Conservation (phyloP, 1,140 invertebrate species). For the Archegozetes longisetosus region DNA sequence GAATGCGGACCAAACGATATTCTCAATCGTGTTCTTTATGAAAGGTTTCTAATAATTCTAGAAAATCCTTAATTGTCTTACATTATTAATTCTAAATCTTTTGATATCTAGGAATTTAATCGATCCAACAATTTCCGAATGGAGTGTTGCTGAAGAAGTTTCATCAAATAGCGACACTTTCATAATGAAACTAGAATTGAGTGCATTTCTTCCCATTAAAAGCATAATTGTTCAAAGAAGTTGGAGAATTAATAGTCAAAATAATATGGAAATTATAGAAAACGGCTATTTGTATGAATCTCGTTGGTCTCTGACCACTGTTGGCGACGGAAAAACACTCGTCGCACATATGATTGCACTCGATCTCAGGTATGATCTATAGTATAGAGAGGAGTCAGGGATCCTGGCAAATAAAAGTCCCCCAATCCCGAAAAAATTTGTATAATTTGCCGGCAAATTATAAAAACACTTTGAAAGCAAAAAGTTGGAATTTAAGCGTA, state of each 20-base stretch:
- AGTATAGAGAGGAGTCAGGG: no score
- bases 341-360: conserved; percentile 3
- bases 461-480: no score
- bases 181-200: conserved; percentile 5
- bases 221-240: conserved; percentile 9
- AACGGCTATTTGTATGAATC: conserved; percentile 5
- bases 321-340: conserved; percentile 11
- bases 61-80: neutral
- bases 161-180: conserved; percentile 4
- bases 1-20: conserved; percentile 14
- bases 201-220: conserved; percentile 9
- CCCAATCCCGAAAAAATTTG: no score
- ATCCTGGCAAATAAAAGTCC: no score
- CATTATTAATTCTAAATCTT: neutral
- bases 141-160: conserved; percentile 6
- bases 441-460: no score
- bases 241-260: conserved; percentile 6
- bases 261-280: conserved; percentile 9
- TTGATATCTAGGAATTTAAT: conserved; percentile 9
- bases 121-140: conserved; percentile 10
- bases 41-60: conserved; percentile 1
- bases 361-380: conserved; percentile 11
- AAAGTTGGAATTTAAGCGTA: no score
- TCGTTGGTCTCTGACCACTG: neutral
- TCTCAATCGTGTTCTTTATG: conserved; percentile 12